Evolutionary conservation across 2,113 vertebrate species (phyloP).

Genomic region (Datnioides undecimradiatus): DNA sequence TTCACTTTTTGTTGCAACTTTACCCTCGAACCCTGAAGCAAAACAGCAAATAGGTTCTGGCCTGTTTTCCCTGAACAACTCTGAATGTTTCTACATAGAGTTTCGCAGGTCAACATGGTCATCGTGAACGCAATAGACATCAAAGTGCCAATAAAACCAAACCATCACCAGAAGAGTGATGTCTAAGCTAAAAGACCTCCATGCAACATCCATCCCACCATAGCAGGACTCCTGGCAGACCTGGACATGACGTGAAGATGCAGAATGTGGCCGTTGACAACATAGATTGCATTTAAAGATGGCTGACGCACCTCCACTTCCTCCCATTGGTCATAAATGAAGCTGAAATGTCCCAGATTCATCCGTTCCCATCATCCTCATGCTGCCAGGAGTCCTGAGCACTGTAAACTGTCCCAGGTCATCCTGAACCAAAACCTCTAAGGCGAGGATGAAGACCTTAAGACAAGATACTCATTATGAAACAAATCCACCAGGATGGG

Average conservation of each 20-base stretch:
- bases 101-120: not conserved
- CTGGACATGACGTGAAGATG: not conserved
- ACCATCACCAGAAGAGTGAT: not conserved
- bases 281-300: too few relatives aligned
- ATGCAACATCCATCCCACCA: not conserved
- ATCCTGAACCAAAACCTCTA: not conserved
- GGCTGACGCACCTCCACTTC: too few relatives aligned
- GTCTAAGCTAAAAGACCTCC: not conserved
- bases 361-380: not conserved
- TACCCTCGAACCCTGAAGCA: too few relatives aligned
- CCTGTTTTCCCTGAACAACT: not conserved
- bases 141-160: not conserved
- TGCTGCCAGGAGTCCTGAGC: not conserved
- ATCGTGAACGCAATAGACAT: too few relatives aligned
- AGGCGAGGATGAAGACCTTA: not conserved
- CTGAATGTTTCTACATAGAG: not conserved
- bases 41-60: not conserved
- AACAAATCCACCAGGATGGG: not conserved
- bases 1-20: not conserved
- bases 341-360: too few relatives aligned
- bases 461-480: conserved; percentile 2
- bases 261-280: not conserved
- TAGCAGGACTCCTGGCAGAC: not conserved
- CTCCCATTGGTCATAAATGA: too few relatives aligned
- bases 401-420: not conserved